A percentile compares a stretch with the other conserved stretches of the same genome.
Evolutionary conservation across 2,113 vertebrate species (phyloP).

Genomic region (Oreochromis tanganicae): DNA sequence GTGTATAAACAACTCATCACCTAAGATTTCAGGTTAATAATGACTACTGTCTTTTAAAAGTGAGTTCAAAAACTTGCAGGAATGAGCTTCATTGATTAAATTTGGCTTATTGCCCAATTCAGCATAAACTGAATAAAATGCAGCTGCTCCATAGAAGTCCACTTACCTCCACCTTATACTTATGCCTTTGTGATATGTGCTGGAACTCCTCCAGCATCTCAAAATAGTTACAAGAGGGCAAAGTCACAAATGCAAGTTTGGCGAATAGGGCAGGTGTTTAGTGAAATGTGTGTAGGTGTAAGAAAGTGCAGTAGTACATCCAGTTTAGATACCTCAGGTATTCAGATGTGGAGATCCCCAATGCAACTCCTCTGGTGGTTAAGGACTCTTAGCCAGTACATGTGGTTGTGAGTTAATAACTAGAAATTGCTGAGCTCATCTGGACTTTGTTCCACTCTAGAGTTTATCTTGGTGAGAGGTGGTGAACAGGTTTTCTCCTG

Average conservation of each 20-base stretch:
- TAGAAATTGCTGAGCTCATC: background rate
- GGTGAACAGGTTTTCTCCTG: background rate
- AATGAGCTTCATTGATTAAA: background rate
- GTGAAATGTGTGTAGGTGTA: background rate
- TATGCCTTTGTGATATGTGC: background rate
- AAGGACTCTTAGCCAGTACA: background rate
- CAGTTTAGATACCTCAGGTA: background rate
- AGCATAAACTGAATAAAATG: background rate
- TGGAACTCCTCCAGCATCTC: background rate
- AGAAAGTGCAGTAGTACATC: background rate
- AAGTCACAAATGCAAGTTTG: background rate
- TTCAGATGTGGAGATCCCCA: background rate
- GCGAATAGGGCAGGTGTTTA: background rate
- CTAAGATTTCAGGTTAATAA: background rate
- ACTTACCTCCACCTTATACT: background rate
- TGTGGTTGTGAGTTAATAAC: background rate
- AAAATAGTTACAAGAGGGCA: background rate
- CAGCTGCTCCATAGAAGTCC: background rate
- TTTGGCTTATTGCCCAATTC: background rate
- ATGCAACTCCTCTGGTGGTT: background rate
- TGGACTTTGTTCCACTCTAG: background rate
- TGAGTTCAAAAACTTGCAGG: background rate
- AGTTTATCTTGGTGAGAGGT: background rate
- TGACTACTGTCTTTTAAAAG: background rate
- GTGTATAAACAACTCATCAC: background rate